Conservation (phyloP, 2,888 invertebrate genomes). For the Galeruca laticollis region DNA sequence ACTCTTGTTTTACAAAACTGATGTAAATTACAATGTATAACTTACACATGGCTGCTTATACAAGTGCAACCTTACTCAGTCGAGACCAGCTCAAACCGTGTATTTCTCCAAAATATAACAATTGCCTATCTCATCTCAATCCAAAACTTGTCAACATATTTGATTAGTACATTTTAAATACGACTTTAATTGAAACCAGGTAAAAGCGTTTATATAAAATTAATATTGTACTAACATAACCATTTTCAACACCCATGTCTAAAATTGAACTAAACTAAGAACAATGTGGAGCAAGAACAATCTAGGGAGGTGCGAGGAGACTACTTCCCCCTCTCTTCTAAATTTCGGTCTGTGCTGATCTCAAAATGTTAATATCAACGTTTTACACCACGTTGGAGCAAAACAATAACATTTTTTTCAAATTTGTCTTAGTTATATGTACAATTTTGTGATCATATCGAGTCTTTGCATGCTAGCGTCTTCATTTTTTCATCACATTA, state of each 20-base stretch:
- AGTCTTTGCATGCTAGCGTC: slow-evolving; percentile 25
- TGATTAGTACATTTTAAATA: background rate
- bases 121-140: slow-evolving; percentile 8
- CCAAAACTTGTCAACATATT: background rate
- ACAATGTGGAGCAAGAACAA: slow-evolving; percentile 56
- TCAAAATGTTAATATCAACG: slow-evolving; percentile 41
- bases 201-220: slow-evolving; percentile 33
- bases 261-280: slow-evolving; percentile 48
- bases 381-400: slow-evolving; percentile 45
- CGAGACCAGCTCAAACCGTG: slow-evolving; percentile 63
- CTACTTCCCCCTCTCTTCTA: slow-evolving; percentile 59
- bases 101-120: slow-evolving; percentile 28
- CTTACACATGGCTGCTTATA: slow-evolving; percentile 56
- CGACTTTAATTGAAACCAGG: background rate
- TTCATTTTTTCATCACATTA: slow-evolving; percentile 7
- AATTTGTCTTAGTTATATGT: slow-evolving; percentile 42
- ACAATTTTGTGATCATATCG: slow-evolving; percentile 30
- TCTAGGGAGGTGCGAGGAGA: slow-evolving; percentile 59
- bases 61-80: slow-evolving; percentile 55
- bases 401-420: slow-evolving; percentile 48
- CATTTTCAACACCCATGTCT: slow-evolving; percentile 49
- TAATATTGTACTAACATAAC: slow-evolving; percentile 44
- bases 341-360: slow-evolving; percentile 57
- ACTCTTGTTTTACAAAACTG: slow-evolving; percentile 63
- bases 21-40: slow-evolving; percentile 61